Conservation (phyloP, 2,797 vertebrate species). For the Cryptoprocta ferox region DNA sequence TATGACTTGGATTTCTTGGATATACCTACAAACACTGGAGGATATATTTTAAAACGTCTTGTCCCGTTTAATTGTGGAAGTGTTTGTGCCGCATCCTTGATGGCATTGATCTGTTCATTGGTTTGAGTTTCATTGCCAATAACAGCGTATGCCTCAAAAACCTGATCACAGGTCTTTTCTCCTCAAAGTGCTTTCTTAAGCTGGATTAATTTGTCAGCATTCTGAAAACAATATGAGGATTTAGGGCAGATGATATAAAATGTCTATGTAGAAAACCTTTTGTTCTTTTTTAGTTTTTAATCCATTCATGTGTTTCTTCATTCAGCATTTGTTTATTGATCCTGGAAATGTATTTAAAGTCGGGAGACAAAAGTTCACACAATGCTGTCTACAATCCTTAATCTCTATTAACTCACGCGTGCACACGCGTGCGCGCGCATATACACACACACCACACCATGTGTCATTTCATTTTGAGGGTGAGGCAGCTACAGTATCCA, state of each 20-base stretch:
- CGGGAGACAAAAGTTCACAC: background rate
- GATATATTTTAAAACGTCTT: background rate
- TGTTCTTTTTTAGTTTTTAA: slow-evolving; percentile 17
- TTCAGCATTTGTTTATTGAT: background rate
- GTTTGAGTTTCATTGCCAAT: background rate
- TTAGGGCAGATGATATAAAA: background rate
- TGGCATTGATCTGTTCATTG: background rate
- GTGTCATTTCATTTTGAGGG: background rate
- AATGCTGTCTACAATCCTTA: background rate
- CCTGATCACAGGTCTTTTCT: background rate
- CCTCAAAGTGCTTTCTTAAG: background rate
- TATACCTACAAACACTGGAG: background rate
- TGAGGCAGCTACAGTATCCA: background rate
- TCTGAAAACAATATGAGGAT: background rate
- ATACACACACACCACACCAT: too few species aligned
- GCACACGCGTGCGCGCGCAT: too few species aligned
- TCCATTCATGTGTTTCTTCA: background rate
- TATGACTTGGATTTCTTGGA: background rate
- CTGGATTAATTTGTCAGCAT: background rate
- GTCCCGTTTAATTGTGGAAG: background rate
- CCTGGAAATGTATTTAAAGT: background rate
- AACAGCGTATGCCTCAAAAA: background rate
- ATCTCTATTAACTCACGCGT: background rate
- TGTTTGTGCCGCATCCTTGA: background rate
- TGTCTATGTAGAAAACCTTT: background rate